Base-by-base conservation (phyloP, 2,888 invertebrate genomes). In the Ennomos fuscantarius region DNA sequence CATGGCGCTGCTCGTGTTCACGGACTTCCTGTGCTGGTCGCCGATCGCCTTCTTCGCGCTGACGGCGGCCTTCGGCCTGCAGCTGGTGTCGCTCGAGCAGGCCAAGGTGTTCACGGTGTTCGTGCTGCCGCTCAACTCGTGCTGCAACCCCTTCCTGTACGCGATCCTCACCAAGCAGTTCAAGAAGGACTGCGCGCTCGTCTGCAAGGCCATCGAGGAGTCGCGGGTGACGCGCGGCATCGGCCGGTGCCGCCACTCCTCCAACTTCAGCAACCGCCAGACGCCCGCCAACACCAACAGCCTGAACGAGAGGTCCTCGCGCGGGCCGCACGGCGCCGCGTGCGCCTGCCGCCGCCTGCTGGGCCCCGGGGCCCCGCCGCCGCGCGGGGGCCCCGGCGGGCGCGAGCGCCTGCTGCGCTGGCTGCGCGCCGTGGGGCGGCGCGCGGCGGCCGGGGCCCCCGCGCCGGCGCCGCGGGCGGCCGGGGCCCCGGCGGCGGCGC, bases 91-190 rank as follows among this genome's bases (percentile, higher is more conserved):
- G 1, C 93, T 99, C 60, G 98, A 99, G 82, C 97, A 98, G 87
- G 99, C 99, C 44, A 99, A 99, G 93, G 96, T 97, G 69, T 98
- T 97, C 82, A 98, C 98, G 1, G 98, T 99, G 39, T 99, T 99
- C 83, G 96, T 99, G 53, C 93, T 99, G 71, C 99, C 99, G 1
- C 92, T 99, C 63, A 99, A 99, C 88, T 97, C 98, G 10, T 99
- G 99, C 86, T 98, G 99, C 89, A 99, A 99, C 89, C 99, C 99
- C 0, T 99, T 99, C 84, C 94, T 99, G 32, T 99, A 99, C 85
- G 99, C 99, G 48, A 99, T 99, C 70, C 95, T 99, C 76, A 99
- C 99, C 8, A 99, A 99, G 82, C 98, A 99, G 85, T 99, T 99
- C 86, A 99, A 99, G 87, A 98, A 98, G 87, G 99, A 99, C 89